Conservation (phyloP, 2,888 invertebrate species). For the Galerucella nymphaeae region DNA sequence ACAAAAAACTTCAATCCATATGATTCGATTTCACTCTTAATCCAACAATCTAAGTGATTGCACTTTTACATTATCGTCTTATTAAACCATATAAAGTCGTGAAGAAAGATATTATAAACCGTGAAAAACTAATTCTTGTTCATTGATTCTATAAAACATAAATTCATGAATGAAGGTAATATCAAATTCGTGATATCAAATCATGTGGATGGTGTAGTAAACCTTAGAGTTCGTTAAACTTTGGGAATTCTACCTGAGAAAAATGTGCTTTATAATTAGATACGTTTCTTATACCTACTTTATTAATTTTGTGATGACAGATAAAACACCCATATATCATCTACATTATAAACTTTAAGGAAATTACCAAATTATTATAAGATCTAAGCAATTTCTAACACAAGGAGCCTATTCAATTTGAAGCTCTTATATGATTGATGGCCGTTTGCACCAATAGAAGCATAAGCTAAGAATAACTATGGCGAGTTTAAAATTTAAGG, state of each 20-base stretch:
- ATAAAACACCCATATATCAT: not conserved
- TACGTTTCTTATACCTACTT: not conserved
- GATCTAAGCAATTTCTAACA: too few species aligned
- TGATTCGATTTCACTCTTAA: constrained; percentile 1
- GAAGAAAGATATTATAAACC: constrained; percentile 29
- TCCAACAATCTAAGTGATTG: not conserved
- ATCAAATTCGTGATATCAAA: constrained; percentile 34
- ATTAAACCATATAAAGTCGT: constrained; percentile 29
- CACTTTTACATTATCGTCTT: constrained; percentile 16
- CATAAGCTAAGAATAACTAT: too few species aligned
- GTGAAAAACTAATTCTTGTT: constrained; percentile 31
- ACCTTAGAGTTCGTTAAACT: constrained; percentile 35
- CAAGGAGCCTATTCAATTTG: too few species aligned
- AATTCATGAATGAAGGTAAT: constrained; percentile 35
- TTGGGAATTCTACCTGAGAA: constrained; percentile 36
- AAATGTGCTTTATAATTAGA: constrained; percentile 17
- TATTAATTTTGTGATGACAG: not conserved
- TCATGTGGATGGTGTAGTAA: constrained; percentile 35
- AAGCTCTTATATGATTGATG: too few species aligned
- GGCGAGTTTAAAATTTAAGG: too few species aligned
- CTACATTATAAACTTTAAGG: not conserved
- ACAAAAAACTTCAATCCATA: not conserved
- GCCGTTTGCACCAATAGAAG: too few species aligned
- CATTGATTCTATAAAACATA: constrained; percentile 29
- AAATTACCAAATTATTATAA: too few species aligned